Conservation (phyloP, 2,113 vertebrate species). For the Strix aluco region DNA sequence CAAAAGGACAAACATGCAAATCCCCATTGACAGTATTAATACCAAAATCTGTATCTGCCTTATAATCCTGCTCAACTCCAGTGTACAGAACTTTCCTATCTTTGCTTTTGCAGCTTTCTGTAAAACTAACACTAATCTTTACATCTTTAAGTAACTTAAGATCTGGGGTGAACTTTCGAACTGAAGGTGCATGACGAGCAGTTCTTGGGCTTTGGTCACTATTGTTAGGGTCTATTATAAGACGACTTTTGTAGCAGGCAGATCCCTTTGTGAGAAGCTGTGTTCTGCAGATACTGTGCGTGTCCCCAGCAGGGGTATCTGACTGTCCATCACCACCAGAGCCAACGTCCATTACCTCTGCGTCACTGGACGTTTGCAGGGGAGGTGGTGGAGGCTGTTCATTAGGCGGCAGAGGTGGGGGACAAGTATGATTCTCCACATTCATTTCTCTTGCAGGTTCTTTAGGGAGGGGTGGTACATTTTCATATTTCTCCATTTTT, state of each 20-base stretch:
- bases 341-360: constrained; percentile 99
- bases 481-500: constrained; percentile 89
- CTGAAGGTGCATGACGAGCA: constrained; percentile 91
- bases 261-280: constrained; percentile 89
- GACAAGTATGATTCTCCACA: constrained; percentile 80
- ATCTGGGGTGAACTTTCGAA: constrained; percentile 92
- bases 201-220: constrained; percentile 90
- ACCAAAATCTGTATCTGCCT: constrained; percentile 72
- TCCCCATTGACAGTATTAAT: constrained; percentile 86
- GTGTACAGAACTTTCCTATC: constrained; percentile 97
- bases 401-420: constrained; percentile 79
- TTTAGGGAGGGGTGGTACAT: constrained; percentile 90
- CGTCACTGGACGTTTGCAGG: constrained; percentile 99
- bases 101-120: constrained; percentile 92
- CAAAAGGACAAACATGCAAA: constrained; percentile 85
- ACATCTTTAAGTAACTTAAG: constrained; percentile 96
- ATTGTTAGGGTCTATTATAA: constrained; percentile 80
- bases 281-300: constrained; percentile 77
- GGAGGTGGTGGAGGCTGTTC: constrained; percentile 99
- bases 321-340: constrained; percentile 99
- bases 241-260: constrained; percentile 85
- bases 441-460: constrained; percentile 86
- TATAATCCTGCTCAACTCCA: constrained; percentile 82
- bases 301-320: constrained; percentile 91
- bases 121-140: constrained; percentile 96